These are phyloP conservation scores for Nematolebias whitei DNA, from an alignment of 2,113 vertebrate species.

Conservation along the genomic window DNA sequence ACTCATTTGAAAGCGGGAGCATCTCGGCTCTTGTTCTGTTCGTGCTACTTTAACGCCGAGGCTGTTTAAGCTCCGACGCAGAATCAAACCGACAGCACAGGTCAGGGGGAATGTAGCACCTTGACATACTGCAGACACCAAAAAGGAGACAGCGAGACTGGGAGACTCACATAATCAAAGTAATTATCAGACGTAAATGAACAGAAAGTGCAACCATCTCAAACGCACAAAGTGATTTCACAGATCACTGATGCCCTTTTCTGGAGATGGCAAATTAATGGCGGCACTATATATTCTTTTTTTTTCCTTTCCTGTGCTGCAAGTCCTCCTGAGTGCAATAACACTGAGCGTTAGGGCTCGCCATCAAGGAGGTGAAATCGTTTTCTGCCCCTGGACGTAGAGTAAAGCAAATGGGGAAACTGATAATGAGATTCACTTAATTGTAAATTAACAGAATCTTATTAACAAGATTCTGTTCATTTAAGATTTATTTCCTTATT, in stretches of 20 bases:
- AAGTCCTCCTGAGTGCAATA: conserved; percentile 73
- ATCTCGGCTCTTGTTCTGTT: conserved; percentile 38
- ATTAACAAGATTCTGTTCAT: conserved; percentile 78
- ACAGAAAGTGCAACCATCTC: conserved; percentile 82
- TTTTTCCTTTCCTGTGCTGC: conserved; percentile 63
- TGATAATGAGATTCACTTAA: conserved; percentile 74
- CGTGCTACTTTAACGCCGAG: conserved; percentile 65
- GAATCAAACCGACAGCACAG: conserved; percentile 66
- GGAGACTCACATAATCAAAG: conserved; percentile 80
- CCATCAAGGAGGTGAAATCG: conserved; percentile 64
- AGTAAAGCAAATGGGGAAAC: conserved; percentile 50
- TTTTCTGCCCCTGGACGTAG: conserved; percentile 60
- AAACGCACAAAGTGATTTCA: conserved; percentile 86
- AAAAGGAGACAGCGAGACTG: conserved; percentile 69
- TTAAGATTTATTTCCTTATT: conserved; percentile 70
- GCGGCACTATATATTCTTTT: conserved; percentile 72
- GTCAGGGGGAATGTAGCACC: conserved; percentile 53
- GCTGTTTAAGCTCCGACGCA: conserved; percentile 62
- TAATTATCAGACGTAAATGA: conserved; percentile 84
- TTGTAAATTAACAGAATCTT: conserved; percentile 76
- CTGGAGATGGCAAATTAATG: conserved; percentile 83
- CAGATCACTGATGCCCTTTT: conserved; percentile 84
- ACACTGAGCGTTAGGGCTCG: conserved; percentile 67
- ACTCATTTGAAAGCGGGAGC: conserved; percentile 52
- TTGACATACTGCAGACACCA: conserved; percentile 75